phyloP scores from a whole-genome alignment of 2,113 vertebrate genomes.

The Halcyon malimbica region DNA sequence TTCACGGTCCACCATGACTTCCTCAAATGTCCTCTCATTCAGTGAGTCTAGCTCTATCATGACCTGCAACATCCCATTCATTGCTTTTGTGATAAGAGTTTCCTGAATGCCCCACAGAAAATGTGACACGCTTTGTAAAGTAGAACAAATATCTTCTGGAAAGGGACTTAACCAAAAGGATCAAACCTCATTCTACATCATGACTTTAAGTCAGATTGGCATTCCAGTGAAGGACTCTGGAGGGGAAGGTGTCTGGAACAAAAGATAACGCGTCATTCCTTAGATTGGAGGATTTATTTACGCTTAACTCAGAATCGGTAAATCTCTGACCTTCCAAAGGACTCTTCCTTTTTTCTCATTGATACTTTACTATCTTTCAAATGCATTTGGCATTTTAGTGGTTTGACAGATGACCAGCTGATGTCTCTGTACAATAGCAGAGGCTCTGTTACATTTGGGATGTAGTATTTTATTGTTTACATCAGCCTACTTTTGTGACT shows the following conservation, averaged over 20 bases:
- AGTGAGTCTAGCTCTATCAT: background rate
- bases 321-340: background rate
- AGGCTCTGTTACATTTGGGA: background rate
- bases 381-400: background rate
- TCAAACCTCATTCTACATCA: background rate
- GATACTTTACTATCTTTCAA: background rate
- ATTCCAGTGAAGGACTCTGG: background rate
- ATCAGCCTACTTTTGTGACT: background rate
- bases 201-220: background rate
- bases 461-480: background rate
- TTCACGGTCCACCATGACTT: background rate
- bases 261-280: background rate
- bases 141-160: background rate
- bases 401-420: background rate
- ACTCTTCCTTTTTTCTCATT: background rate
- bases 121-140: background rate
- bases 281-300: background rate
- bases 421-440: background rate
- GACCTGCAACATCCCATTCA: background rate
- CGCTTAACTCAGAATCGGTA: background rate
- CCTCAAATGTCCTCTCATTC: background rate
- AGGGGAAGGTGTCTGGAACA: background rate
- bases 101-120: constrained; percentile 28
- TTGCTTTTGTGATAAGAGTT: constrained; percentile 10
- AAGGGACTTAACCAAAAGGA: background rate